phyloP scores from a whole-genome alignment of 1,140 invertebrate species.

The Scaptodrosophila lebanonensis region DNA sequence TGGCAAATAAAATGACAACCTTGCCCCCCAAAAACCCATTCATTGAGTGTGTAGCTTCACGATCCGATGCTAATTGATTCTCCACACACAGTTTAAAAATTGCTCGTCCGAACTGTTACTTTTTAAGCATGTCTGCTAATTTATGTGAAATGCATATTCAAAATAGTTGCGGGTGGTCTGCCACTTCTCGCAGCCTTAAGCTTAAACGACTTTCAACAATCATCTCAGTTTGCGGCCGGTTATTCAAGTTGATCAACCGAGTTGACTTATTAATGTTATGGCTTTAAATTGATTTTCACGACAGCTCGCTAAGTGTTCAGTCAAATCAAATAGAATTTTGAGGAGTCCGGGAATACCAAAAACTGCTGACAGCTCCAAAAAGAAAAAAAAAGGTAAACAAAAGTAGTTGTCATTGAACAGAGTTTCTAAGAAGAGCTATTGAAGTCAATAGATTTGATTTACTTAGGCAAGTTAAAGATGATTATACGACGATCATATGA shows the following conservation, averaged over 20 bases:
- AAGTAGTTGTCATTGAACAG: too few relatives aligned
- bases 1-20: too few relatives aligned
- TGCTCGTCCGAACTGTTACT: background rate
- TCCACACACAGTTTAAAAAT: conserved; percentile 2
- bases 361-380: too few relatives aligned
- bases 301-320: conserved; percentile 17
- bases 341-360: too few relatives aligned
- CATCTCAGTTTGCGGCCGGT: background rate
- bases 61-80: conserved; percentile 22
- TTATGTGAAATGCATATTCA: conserved; percentile 17
- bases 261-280: conserved; percentile 13
- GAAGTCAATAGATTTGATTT: too few relatives aligned
- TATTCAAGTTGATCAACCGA: background rate
- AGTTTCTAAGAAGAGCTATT: too few relatives aligned
- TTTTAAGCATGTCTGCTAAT: conserved; percentile 8
- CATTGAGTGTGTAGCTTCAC: too few relatives aligned
- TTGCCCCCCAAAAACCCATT: too few relatives aligned
- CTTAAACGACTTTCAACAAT: background rate
- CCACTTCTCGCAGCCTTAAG: too few relatives aligned
- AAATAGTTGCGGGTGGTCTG: background rate
- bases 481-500: background rate
- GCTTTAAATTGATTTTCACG: conserved; percentile 9
- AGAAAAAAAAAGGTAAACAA: too few relatives aligned
- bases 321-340: conserved; percentile 6
- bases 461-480: conserved; percentile 8